Conservation (phyloP, 2,797 vertebrate species). For the Arrhamphus sclerolepis region DNA sequence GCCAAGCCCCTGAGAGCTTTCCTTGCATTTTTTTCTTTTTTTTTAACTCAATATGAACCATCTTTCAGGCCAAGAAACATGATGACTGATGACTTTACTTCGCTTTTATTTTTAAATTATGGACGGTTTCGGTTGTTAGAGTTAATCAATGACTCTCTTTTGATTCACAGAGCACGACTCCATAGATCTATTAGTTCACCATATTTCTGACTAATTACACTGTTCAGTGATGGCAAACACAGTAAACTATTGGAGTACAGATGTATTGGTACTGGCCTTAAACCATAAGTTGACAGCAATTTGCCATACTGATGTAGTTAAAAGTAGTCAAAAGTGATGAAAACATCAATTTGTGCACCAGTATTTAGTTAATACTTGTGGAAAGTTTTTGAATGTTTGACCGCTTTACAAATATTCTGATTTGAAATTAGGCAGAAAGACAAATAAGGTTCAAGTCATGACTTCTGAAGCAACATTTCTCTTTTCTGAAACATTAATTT, state of each 20-base stretch:
- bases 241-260: not conserved
- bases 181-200: constrained; percentile 12
- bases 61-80: constrained; percentile 22
- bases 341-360: no score
- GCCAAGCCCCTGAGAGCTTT: constrained; percentile 16
- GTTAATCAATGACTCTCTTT: constrained; percentile 9
- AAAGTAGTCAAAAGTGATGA: no score
- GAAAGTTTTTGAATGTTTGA: no score
- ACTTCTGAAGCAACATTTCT: no score
- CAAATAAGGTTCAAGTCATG: no score
- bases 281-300: no score
- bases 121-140: constrained; percentile 18
- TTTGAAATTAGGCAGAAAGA: no score
- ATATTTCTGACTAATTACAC: constrained; percentile 28
- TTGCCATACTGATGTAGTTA: no score
- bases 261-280: not conserved
- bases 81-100: constrained; percentile 30
- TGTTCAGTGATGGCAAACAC: not conserved
- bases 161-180: constrained; percentile 14
- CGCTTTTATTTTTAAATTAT: constrained; percentile 10
- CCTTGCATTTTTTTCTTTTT: constrained; percentile 7
- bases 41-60: constrained; percentile 16
- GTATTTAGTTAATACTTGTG: no score
- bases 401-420: no score
- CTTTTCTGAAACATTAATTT: no score